Base-by-base conservation (phyloP, 2,888 invertebrate species). In the Leptodirus hochenwartii region DNA sequence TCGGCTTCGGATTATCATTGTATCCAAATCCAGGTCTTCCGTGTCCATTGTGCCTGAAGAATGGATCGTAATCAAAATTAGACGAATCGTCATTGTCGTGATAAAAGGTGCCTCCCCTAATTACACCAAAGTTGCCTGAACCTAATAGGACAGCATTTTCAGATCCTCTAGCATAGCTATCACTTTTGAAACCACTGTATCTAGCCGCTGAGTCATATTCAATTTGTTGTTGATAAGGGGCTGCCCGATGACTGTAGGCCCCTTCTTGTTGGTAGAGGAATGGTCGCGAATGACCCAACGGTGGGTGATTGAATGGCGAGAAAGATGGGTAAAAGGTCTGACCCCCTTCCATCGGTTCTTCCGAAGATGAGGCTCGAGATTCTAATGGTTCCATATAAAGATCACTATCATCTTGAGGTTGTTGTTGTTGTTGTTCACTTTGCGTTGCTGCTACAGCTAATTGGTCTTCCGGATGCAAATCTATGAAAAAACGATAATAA, bases 111-210 rank as follows among this genome's bases (percentile, higher is more conserved):
- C 84, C 87, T 3, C 87, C 87, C 32, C 71, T 66, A 28, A 87
- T 75, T 1, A 87, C 81, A 1, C 82, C 82, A 44, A 85, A 85
- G 52, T 84, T 84, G 2, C 84, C 84, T 1, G 82, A 82, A 4
- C 85, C 74, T 4, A 85, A 55, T 9, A 82, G 61, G 25, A 70
- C 66, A 41, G 67, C 35, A n/a, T 35, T 34, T 22, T 39, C 38
- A 2, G 41, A 34, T 15, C 34, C 26, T 6, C 35, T 33, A 9
- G 38, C 34, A 24, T 35, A 42, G 12, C 34, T 37, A 15, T 41
- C 36, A 22, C 44, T 42, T 37, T 49, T 47, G 35, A 46, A 49
- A 2, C 58, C 29, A 54, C 48, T 15, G 55, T 58, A 34, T 59
- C 62, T 35, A 54, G 42, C 32, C 2, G 22, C 24, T n/a, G 41